Base-by-base conservation (phyloP, 2,888 invertebrate genomes). In the Hypselothyrea guttata region DNA sequence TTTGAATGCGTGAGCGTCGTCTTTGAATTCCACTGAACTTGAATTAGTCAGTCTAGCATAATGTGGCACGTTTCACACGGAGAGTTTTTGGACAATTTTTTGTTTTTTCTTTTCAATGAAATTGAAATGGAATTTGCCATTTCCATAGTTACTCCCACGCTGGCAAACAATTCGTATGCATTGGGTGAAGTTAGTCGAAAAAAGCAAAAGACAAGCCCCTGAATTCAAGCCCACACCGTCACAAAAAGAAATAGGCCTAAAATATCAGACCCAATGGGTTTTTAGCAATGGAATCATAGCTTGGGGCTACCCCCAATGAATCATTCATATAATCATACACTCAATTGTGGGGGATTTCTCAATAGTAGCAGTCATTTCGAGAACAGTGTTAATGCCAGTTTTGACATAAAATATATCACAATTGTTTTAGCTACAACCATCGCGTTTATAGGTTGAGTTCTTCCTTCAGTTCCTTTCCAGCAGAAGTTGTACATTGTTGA, bases 1-100 rank as follows among this genome's bases (percentile, higher is more conserved):
- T n/a, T n/a, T n/a, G n/a, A 5, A 22, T 22, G 52, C 38, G 52
- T 15, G 22, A 27, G 40, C 68, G 28, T 42, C 37, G 61, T 71
- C 31, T 71, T 53, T 51, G 45, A 53, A 63, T 77, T 66, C 64
- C 59, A 68, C 48, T 84, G 65, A 79, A 82, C 85, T 79, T 84
- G 85, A 78, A 78, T 81, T 67, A 74, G 75, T 77, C 84, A 72
- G 58, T 41, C 40, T 15, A 46, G 38, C n/a, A 7, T 16, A 38
- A n/a, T n/a, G 18, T 16, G 7, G 22, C 22, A 22, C 22, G 22
- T 22, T 22, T 22, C 22, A 22, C 22, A 22, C 22, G 5, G 3
- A 4, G 22, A 22, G 2, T 22, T 22, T 28, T 28, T 28, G 28
- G 28, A 8, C 8, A 38, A 11, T 16, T n/a, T 38, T 9, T 16